Evolutionary conservation across 2,888 invertebrate genomes (phyloP), one percentile per base, ranked within the genome.

Genomic region (Yponomeuta plumbellus): DNA sequence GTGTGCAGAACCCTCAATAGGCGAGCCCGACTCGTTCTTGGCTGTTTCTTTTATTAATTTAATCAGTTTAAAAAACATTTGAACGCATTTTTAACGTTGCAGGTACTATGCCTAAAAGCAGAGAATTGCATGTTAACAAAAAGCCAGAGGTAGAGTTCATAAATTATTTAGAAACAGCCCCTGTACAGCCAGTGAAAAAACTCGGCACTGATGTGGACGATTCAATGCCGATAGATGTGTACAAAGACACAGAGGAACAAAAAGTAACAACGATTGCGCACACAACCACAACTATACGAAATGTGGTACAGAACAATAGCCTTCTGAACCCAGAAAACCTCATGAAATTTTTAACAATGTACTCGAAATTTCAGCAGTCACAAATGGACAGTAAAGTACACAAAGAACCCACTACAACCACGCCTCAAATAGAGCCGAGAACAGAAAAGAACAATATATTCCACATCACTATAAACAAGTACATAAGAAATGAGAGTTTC

Each of bases 301-400:
- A 17, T 64, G 13, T 23, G 26, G 23, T 20, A 44, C 2, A 64
- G 21, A 52, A 62, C 21, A 62, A 22, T 13, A 21, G 13, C 23
- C 23, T 59, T 44, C 71, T 73, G 0, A 71, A 74, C 62, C 67
- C 80, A 11, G 71, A 75, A n/a, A 77, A 70, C 34, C 68, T 81
- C 17, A 68, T 80, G 17, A 73, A 75, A 10, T 79, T 82, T 67
- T 73, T 73, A 72, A 58, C 71, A 65, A 69, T 39, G 65, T 64
- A 67, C 6, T 61, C 59, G 57, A 65, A 61, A 5, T 59, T 23
- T 11, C 39, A 64, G 17, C 44, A 52, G 44, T 52, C 44, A 52
- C 44, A 52, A 52, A 52, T 17, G 2, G 4, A 52, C 4, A 52
- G 5, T 52, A 52, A 52, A 1, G 17, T 52, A 13, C 17, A 52